These are phyloP conservation scores for Stenurella melanura DNA, from an alignment of 2,888 invertebrate species.

Conservation along the genomic window DNA sequence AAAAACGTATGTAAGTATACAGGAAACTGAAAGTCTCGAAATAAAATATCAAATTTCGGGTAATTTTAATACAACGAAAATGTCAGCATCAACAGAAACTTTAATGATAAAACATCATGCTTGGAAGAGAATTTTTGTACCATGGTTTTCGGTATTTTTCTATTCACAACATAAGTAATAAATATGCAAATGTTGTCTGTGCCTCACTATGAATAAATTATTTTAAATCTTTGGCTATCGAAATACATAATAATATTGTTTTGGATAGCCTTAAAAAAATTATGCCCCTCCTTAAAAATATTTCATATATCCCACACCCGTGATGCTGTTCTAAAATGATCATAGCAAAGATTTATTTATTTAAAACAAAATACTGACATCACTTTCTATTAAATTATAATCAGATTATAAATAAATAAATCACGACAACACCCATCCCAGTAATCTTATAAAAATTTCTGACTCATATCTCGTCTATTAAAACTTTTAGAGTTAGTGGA, in stretches of 20 bases:
- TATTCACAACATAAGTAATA: constrained; percentile 7
- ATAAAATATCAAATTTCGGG: no score
- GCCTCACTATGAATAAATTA: constrained; percentile 8
- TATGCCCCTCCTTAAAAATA: constrained; percentile 5
- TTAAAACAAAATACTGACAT: not conserved
- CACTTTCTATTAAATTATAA: not conserved
- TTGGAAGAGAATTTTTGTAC: not conserved
- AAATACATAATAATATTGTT: not conserved
- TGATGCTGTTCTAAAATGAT: not conserved
- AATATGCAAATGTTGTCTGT: constrained; percentile 25
- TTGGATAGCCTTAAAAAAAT: constrained; percentile 14
- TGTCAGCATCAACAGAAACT: no score
- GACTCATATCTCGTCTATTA: not conserved
- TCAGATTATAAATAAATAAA: not conserved
- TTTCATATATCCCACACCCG: not conserved
- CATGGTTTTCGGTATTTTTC: not conserved
- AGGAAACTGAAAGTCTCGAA: no score
- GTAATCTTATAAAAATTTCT: constrained; percentile 15
- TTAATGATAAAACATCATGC: not conserved
- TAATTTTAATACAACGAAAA: no score
- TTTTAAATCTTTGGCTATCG: constrained; percentile 6
- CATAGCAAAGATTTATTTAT: not conserved
- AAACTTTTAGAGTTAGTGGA: no score
- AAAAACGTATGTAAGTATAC: no score
- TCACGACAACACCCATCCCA: not conserved